Percentiles rank a stretch among this genome's conserved stretches.
These are phyloP conservation scores for Ischnura elegans DNA, from an alignment of 2,888 invertebrate genomes.

Conservation along the genomic window DNA sequence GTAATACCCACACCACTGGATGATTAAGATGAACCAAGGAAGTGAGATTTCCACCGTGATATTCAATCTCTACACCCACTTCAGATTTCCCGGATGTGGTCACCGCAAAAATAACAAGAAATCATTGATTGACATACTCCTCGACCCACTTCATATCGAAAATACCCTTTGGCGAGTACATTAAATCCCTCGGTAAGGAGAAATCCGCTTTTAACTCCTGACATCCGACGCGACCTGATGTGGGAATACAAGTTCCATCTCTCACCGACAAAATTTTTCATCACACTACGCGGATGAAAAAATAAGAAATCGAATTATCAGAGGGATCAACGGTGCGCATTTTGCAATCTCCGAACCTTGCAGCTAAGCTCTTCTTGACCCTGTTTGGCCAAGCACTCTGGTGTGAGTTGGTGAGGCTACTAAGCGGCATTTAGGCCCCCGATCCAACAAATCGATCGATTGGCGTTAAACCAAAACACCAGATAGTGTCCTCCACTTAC, in stretches of 20 bases:
- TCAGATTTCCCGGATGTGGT: not conserved
- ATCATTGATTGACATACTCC: slow-evolving; percentile 6
- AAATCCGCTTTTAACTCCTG: too few species aligned
- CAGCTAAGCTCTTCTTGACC: not conserved
- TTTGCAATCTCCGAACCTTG: not conserved
- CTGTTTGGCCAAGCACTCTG: not conserved
- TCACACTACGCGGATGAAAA: not conserved
- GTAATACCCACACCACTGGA: too few species aligned
- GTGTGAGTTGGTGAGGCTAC: not conserved
- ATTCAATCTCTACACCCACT: not conserved
- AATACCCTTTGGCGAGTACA: not conserved
- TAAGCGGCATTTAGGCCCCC: not conserved
- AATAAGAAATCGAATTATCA: not conserved
- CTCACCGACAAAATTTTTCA: not conserved
- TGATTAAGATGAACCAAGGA: too few species aligned
- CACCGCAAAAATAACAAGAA: not conserved
- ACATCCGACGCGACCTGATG: too few species aligned
- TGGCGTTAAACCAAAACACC: not conserved
- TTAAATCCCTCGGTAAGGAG: not conserved
- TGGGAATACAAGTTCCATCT: not conserved
- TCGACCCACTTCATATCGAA: not conserved
- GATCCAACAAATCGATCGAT: not conserved
- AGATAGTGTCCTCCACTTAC: not conserved
- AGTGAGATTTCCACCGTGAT: too few species aligned
- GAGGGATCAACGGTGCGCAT: not conserved